phyloP scores from a whole-genome alignment of 2,888 invertebrate species.

The Cybosia mesomella region DNA sequence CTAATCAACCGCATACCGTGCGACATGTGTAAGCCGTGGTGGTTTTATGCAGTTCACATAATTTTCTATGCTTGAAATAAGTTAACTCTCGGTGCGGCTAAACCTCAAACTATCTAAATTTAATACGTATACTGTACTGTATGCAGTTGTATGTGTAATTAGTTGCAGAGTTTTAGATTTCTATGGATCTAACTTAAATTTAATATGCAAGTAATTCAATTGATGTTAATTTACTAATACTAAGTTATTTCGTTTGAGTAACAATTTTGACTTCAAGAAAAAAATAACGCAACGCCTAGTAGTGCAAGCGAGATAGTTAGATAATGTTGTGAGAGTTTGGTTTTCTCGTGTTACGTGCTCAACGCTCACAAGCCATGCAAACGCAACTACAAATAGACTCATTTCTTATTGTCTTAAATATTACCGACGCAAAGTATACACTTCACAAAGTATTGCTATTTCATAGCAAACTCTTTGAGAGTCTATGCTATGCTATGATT shows the following conservation, averaged over 20 bases:
- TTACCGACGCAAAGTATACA: conserved; percentile 57
- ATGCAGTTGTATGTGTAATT: background rate
- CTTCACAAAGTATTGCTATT: conserved; percentile 37
- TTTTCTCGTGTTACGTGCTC: conserved; percentile 77
- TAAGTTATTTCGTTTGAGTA: background rate
- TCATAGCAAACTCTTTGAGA: conserved; percentile 21
- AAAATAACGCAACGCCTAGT: conserved; percentile 19
- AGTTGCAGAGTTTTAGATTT: background rate
- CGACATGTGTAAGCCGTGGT: background rate
- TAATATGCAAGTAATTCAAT: background rate
- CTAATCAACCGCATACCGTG: background rate
- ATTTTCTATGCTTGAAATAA: background rate
- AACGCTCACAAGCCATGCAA: conserved; percentile 47
- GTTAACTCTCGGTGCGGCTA: background rate
- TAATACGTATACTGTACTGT: background rate
- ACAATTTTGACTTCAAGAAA: background rate
- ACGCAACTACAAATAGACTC: conserved; percentile 54
- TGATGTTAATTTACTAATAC: background rate
- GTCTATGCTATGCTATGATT: background rate
- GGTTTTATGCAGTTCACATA: background rate
- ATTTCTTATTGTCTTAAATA: conserved; percentile 56
- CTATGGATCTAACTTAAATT: background rate
- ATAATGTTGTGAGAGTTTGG: conserved; percentile 70
- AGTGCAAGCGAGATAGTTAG: conserved; percentile 59
- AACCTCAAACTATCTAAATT: background rate